Evolutionary conservation across 2,888 invertebrate species (phyloP).

Genomic region (Catocala sponsa): DNA sequence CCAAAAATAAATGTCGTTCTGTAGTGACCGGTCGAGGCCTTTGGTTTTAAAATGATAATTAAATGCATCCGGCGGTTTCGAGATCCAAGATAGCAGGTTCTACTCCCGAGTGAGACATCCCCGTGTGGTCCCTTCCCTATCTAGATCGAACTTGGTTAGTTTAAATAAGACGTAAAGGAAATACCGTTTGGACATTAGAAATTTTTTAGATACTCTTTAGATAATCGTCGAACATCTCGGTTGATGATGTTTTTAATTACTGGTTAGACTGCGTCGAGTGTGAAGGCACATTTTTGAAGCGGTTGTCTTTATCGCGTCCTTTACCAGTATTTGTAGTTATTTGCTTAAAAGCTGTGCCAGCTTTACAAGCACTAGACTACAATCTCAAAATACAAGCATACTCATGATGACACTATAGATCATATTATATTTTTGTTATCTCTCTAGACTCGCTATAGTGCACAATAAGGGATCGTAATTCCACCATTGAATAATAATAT

Average conservation of each 20-base stretch:
- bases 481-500: too few relatives aligned
- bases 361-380: too few relatives aligned
- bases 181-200: constrained; percentile 48
- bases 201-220: constrained; percentile 48
- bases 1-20: constrained; percentile 62
- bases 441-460: too few relatives aligned
- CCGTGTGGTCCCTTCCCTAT: constrained; percentile 80
- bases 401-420: too few relatives aligned
- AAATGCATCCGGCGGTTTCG: constrained; percentile 60
- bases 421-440: too few relatives aligned
- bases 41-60: constrained; percentile 69
- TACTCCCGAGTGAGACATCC: constrained; percentile 76
- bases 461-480: too few relatives aligned
- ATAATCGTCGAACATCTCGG: constrained; percentile 41
- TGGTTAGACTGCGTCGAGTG: constrained; percentile 17
- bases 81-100: constrained; percentile 77
- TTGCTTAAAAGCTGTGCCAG: too few relatives aligned
- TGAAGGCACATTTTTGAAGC: constrained; percentile 8
- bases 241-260: constrained; percentile 43
- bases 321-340: too few relatives aligned
- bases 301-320: too few relatives aligned
- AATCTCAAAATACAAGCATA: too few relatives aligned
- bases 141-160: constrained; percentile 68
- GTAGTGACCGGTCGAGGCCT: constrained; percentile 53
- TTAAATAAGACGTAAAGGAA: constrained; percentile 53